Evolutionary conservation across 2,113 vertebrate genomes (phyloP).

Genomic region (Pelecanoides urinatrix): DNA sequence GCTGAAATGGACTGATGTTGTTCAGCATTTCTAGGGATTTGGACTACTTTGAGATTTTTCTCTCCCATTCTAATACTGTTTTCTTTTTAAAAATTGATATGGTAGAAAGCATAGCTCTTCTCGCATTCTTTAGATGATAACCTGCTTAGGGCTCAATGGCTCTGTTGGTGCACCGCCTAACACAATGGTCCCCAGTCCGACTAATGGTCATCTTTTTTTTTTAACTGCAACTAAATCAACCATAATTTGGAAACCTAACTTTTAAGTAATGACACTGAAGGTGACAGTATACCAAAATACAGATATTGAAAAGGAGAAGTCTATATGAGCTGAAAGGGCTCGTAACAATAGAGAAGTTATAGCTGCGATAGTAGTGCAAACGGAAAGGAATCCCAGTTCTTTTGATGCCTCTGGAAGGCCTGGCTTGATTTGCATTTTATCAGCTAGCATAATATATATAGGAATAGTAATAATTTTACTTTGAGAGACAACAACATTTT

Average conservation of each 20-base stretch:
- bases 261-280: not conserved
- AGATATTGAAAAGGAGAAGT: not conserved
- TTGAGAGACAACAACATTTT: not conserved
- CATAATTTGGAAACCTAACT: not conserved
- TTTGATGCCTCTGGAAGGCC: not conserved
- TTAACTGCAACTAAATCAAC: not conserved
- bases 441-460: not conserved
- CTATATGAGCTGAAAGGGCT: not conserved
- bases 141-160: not conserved
- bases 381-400: not conserved
- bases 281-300: not conserved
- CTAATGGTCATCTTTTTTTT: not conserved
- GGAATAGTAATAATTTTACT: not conserved
- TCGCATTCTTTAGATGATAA: not conserved
- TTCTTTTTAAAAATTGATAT: not conserved
- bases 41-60: not conserved
- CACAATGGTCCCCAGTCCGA: not conserved
- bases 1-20: not conserved
- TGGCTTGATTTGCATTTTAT: not conserved
- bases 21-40: not conserved
- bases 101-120: not conserved
- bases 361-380: not conserved
- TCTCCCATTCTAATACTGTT: not conserved
- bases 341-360: not conserved
- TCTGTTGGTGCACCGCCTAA: not conserved